Evolutionary conservation across 2,113 vertebrate genomes (phyloP).

Genomic region (Chaetura pelagica): DNA sequence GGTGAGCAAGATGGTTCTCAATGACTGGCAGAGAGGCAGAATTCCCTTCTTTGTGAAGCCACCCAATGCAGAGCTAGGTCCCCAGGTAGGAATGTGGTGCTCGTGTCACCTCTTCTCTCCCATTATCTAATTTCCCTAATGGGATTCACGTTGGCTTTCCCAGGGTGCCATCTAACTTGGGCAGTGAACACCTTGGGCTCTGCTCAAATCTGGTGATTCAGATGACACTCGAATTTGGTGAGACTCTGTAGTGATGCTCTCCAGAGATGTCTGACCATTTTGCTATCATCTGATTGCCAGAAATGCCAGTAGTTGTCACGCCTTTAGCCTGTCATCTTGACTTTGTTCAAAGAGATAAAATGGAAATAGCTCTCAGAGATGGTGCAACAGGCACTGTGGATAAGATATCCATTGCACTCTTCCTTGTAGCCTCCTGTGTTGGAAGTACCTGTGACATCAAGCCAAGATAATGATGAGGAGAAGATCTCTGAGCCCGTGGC

Average conservation of each 20-base stretch:
- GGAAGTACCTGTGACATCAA: not conserved
- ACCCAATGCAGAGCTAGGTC: slow-evolving; percentile 79
- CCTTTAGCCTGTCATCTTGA: not conserved
- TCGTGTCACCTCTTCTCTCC: fast-evolving
- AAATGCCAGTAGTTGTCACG: not conserved
- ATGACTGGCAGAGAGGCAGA: slow-evolving; percentile 97
- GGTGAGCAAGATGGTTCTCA: slow-evolving; percentile 97
- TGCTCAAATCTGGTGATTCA: not conserved
- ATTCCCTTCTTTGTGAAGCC: slow-evolving; percentile 98
- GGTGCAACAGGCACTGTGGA: not conserved
- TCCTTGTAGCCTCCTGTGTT: slow-evolving; percentile 29
- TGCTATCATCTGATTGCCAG: not conserved
- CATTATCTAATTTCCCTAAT: not conserved
- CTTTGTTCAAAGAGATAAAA: not conserved
- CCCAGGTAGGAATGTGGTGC: slow-evolving; percentile 75
- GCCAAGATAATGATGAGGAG: not conserved
- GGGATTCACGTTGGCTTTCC: not conserved
- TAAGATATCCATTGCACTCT: not conserved
- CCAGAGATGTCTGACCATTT: not conserved
- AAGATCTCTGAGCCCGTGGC: not conserved
- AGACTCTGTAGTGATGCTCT: not conserved
- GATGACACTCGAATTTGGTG: not conserved
- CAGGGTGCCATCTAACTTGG: not conserved
- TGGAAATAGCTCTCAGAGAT: not conserved
- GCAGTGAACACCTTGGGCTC: not conserved